Base-by-base conservation (phyloP, 2,888 invertebrate genomes). In the Criorhina ranunculi region DNA sequence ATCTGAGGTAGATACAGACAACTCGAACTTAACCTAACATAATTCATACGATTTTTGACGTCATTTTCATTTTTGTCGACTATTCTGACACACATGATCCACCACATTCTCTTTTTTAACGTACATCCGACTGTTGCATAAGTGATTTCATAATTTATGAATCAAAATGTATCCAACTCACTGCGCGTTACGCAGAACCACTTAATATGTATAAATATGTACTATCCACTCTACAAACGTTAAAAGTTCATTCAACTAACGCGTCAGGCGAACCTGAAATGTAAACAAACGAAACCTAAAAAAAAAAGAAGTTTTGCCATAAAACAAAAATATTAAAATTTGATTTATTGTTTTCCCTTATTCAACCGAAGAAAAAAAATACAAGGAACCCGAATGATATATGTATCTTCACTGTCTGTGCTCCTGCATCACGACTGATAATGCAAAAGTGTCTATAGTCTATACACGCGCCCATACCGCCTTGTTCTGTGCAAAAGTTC, bases 221-320 rank as follows among this genome's bases (percentile, higher is more conserved):
- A 24, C 24, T 66, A 60, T 33, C 35, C 12, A 37, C 57, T 37
- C 49, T 31, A 42, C 17, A 66, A 44, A 51, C 9, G 9, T 8
- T 53, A 19, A 24, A 53, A 72, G 82, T 78, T 82, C 82, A 60
- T 77, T 82, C 72, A 82, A 82, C 82, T 49, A 59, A 12, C 29
- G n/a, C 19, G 2, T 40, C 51, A 67, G 40, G 44, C 12, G 12
- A 8, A 66, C 37, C 55, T 60, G 37, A 64, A 76, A 64, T 31
- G 12, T 64, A 62, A 76, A 62, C 51, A 78, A n/a, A 77, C 59
- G n/a, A 51, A 59, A 66, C 49, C 49, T 31, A n/a, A 33, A n/a
- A 15, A 33, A n/a, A 15, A 69, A 70, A 24, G 24, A 69, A 70
- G 51, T 60, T 72, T 77, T 59, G 29, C 51, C 42, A 70, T 49